Percentiles rank a stretch among this genome's conserved stretches.
phyloP scores from a whole-genome alignment of 2,113 vertebrate genomes.

The Caloenas nicobarica region DNA sequence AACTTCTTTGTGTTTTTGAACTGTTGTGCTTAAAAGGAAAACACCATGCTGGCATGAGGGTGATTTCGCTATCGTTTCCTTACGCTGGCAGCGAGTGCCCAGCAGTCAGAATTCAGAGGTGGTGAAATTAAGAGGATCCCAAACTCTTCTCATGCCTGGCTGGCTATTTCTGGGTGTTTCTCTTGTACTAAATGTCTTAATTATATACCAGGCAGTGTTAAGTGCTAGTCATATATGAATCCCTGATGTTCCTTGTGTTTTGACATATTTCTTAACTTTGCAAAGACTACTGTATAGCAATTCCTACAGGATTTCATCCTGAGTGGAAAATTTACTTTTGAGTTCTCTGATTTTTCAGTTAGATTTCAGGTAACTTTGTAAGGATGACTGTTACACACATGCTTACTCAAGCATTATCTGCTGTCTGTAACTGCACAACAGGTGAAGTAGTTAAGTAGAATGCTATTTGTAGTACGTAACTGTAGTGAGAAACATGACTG shows the following conservation, averaged over 20 bases:
- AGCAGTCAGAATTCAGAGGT: background rate
- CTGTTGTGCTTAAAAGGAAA: background rate
- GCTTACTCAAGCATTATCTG: background rate
- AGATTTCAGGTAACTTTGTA: background rate
- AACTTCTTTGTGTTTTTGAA: background rate
- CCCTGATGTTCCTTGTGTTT: background rate
- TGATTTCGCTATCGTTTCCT: background rate
- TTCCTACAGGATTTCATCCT: background rate
- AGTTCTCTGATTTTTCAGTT: background rate
- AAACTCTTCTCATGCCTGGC: background rate
- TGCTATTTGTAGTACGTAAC: background rate
- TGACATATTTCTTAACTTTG: background rate
- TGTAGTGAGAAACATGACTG: background rate
- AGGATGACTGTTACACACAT: background rate
- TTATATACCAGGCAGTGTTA: background rate
- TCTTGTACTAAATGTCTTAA: background rate
- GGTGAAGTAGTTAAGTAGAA: background rate
- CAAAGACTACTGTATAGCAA: background rate
- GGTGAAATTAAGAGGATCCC: background rate
- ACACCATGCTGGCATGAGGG: background rate
- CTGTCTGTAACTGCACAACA: background rate
- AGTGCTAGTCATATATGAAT: background rate
- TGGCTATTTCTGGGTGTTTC: background rate
- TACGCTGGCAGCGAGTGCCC: accelerated
- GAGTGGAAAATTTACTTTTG: background rate